These are phyloP conservation scores for Drosophila teissieri DNA, from an alignment of 1,140 invertebrate species.

Conservation along the genomic window DNA sequence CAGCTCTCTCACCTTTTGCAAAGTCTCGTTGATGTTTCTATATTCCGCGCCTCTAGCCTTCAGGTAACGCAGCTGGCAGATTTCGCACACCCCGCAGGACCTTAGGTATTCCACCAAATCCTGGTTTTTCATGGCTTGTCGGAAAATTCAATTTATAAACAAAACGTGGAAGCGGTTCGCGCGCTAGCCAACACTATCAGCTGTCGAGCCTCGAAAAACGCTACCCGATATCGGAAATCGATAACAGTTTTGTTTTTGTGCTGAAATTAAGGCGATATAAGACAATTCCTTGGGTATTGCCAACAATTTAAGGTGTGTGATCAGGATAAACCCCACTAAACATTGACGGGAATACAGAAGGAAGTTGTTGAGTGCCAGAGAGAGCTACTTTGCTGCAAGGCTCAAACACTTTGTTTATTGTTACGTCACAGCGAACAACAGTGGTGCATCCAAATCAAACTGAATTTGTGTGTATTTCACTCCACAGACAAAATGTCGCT, in stretches of 20 bases:
- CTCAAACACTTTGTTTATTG: conserved; percentile 51
- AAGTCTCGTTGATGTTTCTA: conserved; percentile 79
- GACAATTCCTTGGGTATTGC: conserved; percentile 42
- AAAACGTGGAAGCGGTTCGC: conserved; percentile 52
- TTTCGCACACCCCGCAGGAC: conserved; percentile 85
- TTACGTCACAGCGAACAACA: conserved; percentile 66
- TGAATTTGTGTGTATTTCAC: background rate
- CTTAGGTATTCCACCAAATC: conserved; percentile 84
- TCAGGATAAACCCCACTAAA: background rate
- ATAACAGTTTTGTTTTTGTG: background rate
- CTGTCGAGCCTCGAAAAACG: background rate
- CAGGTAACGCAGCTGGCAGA: conserved; percentile 86
- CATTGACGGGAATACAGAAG: background rate
- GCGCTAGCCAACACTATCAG: conserved; percentile 19
- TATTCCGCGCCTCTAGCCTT: conserved; percentile 85
- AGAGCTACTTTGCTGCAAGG: background rate
- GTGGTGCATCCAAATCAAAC: background rate
- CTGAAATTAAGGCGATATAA: conserved; percentile 19
- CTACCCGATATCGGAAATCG: background rate
- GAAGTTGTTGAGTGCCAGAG: background rate
- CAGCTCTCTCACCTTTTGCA: conserved; percentile 71
- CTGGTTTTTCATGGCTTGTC: conserved; percentile 70
- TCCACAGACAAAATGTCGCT: conserved; percentile 83
- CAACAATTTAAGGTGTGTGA: conserved; percentile 50
- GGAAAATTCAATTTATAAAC: conserved; percentile 45